Percentiles rank a stretch among this genome's conserved stretches.
Conservation (phyloP, 2,888 invertebrate genomes). For the Dasysyrphus tricinctus region DNA sequence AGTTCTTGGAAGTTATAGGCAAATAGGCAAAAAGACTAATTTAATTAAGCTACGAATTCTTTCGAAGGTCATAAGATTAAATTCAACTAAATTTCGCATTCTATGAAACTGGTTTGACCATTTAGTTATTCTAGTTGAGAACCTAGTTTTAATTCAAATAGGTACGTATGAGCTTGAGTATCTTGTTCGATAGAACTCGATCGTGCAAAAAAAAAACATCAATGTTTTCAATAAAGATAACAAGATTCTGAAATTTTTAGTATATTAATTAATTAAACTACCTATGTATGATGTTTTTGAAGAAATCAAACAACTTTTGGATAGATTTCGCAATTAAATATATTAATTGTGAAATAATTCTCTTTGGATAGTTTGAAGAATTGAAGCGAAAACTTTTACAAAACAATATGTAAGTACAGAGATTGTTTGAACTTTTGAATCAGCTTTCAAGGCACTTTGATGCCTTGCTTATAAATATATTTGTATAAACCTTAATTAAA, state of each 20-base stretch:
- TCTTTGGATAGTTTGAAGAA: too few species aligned
- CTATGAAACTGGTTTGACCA: neutral
- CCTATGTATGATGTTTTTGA: too few species aligned
- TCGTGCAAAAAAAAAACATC: too few species aligned
- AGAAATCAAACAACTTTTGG: neutral
- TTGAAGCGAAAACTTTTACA: too few species aligned
- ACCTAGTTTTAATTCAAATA: neutral
- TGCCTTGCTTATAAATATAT: too few species aligned
- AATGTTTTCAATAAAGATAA: neutral
- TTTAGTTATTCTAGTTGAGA: neutral
- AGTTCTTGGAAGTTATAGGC: neutral
- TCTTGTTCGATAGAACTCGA: neutral
- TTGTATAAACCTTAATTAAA: too few species aligned
- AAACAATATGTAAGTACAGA: too few species aligned
- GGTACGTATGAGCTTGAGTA: neutral
- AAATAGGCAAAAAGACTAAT: neutral
- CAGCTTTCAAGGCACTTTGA: too few species aligned
- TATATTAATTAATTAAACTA: neutral
- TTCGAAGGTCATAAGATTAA: neutral
- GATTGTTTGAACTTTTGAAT: too few species aligned
- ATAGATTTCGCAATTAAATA: neutral
- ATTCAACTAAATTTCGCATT: neutral
- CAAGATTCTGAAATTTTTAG: neutral
- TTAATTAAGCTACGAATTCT: conserved; percentile 3
- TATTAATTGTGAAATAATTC: neutral